Base-by-base conservation (phyloP, 2,888 invertebrate species). In the Phragmatobia fuliginosa region DNA sequence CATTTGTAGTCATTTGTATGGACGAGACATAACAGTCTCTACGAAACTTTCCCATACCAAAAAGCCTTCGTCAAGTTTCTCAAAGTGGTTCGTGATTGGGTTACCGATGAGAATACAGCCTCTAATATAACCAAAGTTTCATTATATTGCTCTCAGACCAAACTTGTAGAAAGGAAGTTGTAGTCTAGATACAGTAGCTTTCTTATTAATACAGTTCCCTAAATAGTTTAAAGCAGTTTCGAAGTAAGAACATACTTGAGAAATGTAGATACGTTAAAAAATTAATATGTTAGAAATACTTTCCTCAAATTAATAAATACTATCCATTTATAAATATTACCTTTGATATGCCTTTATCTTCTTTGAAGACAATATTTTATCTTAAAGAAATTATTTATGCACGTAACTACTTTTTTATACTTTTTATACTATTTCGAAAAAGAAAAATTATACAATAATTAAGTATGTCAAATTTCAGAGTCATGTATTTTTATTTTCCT, bases 31-130 rank as follows among this genome's bases (percentile, higher is more conserved):
- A 82, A 78, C 79, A 85, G 85, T 87, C 85, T 84, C 86, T 83
- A 87, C 85, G 83, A 88, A 91, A 91, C 88, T 90, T 93, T 91
- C 89, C 89, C 90, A 90, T 85, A 87, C 88, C 89, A 88, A 91
- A 90, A 92, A 91, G 91, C 92, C 93, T 94, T 94, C 94, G 92
- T 92, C 92, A 93, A 94, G 91, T 94, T 91, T 83, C 89, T 90
- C 88, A 88, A 90, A 91, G 91, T 89, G 90, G 77, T 90, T 86
- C 94, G 94, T 94, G 94, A 93, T 90, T 90, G 88, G 84, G 87
- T 89, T 94, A 89, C 91, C 74, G 87, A 94, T 90, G 86, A 83
- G 79, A 78, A 73, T 74, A 72, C 74, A 78, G 81, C 83, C 78
- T 81, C 83, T 83, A 85, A 86, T 87, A 82, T 83, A 80, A 78